These are phyloP conservation scores for Lithophane ornitopus DNA, from an alignment of 2,888 invertebrate genomes.

Conservation along the genomic window DNA sequence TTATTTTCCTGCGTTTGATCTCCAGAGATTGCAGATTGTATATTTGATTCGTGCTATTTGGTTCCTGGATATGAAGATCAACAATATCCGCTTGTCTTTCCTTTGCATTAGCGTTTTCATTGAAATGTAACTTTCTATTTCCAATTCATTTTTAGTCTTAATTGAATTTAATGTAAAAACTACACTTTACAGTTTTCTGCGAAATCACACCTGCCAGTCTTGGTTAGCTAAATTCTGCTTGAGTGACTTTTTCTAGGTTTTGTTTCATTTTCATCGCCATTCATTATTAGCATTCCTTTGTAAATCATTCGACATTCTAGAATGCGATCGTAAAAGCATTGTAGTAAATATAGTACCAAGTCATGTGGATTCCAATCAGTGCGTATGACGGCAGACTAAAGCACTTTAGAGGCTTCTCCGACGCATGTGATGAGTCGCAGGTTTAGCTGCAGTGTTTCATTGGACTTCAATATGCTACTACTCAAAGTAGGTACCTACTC, in stretches of 20 bases:
- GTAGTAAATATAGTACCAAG: constrained; percentile 56
- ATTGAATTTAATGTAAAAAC: neutral
- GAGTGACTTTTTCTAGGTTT: neutral
- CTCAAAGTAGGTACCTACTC: constrained; percentile 61
- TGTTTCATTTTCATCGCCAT: neutral
- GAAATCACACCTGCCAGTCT: neutral
- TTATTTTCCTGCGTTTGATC: constrained; percentile 56
- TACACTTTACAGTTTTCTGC: neutral
- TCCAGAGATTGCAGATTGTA: constrained; percentile 38
- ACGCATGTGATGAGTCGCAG: constrained; percentile 69
- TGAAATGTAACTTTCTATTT: constrained; percentile 15
- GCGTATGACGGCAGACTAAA: constrained; percentile 69
- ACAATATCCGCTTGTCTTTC: constrained; percentile 30
- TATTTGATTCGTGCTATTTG: constrained; percentile 33
- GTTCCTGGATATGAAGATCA: constrained; percentile 36
- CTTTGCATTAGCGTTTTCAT: constrained; percentile 9
- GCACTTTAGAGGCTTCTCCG: constrained; percentile 73
- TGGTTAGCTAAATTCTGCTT: neutral
- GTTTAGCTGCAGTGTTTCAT: constrained; percentile 60
- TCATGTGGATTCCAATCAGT: constrained; percentile 71
- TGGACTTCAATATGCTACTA: constrained; percentile 38
- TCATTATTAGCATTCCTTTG: neutral
- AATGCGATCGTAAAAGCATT: constrained; percentile 35
- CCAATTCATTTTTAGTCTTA: constrained; percentile 5
- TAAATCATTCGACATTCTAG: constrained; percentile 39